Evolutionary conservation across 2,113 vertebrate species (phyloP).

Genomic region (Clupea harengus): DNA sequence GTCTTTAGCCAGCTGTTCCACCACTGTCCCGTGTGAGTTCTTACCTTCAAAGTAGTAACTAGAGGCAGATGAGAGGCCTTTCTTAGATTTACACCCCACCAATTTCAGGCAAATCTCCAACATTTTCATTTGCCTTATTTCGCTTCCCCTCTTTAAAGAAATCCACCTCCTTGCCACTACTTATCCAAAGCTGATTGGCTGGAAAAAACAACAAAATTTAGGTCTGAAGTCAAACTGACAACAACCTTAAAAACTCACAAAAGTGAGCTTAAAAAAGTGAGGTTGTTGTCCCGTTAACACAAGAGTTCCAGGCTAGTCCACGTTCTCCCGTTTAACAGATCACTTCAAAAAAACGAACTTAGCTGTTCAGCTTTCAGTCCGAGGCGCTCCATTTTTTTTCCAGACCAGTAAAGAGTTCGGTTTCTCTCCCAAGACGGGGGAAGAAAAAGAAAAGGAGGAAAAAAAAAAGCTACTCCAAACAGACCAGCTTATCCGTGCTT

Average conservation of each 20-base stretch:
- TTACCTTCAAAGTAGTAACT: slow-evolving; percentile 98
- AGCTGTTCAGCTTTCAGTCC: slow-evolving; percentile 59
- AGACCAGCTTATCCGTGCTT: slow-evolving; percentile 21
- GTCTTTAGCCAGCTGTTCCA: slow-evolving; percentile 18
- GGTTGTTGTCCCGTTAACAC: slow-evolving; percentile 19
- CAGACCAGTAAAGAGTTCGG: slow-evolving; percentile 38
- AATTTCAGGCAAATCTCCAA: slow-evolving; percentile 99
- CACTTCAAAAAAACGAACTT: slow-evolving; percentile 35
- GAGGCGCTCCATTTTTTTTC: slow-evolving; percentile 67
- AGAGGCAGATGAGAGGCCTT: slow-evolving; percentile 94
- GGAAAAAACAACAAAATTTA: neutral
- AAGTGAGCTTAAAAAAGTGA: neutral
- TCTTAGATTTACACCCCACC: slow-evolving; percentile 99
- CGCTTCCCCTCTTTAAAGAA: slow-evolving; percentile 53
- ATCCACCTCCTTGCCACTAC: slow-evolving; percentile 41
- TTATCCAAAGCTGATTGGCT: slow-evolving; percentile 32
- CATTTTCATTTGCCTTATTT: slow-evolving; percentile 90
- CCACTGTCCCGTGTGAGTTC: slow-evolving; percentile 33
- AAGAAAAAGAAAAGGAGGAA: neutral
- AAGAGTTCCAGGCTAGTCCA: slow-evolving; percentile 32
- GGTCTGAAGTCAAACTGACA: neutral
- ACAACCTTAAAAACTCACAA: neutral
- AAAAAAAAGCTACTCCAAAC: neutral
- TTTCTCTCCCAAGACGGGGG: slow-evolving; percentile 34
- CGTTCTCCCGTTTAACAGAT: slow-evolving; percentile 9